Conservation (phyloP, 2,888 invertebrate species). For the Agrochola macilenta region DNA sequence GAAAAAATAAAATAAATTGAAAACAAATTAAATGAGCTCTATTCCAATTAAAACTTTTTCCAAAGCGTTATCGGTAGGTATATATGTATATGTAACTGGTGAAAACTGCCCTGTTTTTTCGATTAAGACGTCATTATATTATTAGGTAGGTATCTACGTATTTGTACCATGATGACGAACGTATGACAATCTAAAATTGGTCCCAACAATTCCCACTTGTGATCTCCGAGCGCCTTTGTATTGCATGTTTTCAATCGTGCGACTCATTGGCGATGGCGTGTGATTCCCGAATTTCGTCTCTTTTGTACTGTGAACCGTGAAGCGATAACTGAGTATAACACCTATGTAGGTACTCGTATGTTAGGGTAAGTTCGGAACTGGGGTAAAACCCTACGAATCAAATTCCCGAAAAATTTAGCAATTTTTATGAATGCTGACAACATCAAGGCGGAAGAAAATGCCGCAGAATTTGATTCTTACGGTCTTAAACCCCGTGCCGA, state of each 20-base stretch:
- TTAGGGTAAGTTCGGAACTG: not conserved
- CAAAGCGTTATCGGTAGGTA: no score
- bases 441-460: not conserved
- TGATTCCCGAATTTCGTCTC: slow-evolving; percentile 61
- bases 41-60: not conserved
- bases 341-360: not conserved
- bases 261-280: slow-evolving; percentile 57
- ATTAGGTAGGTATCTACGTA: not conserved
- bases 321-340: slow-evolving; percentile 41
- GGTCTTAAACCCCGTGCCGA: not conserved
- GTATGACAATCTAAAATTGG: slow-evolving; percentile 41
- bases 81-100: not conserved
- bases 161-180: slow-evolving; percentile 2
- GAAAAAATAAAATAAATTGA: not conserved
- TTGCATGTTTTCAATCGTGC: slow-evolving; percentile 58
- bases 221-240: slow-evolving; percentile 46
- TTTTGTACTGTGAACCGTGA: slow-evolving; percentile 24
- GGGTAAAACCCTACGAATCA: not conserved
- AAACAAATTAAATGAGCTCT: not conserved
- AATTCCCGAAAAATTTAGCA: not conserved
- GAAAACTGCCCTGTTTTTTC: not conserved
- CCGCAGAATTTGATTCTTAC: not conserved
- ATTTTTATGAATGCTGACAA: not conserved
- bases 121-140: no score
- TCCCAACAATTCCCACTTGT: slow-evolving; percentile 50